phyloP scores from a whole-genome alignment of 2,797 vertebrate species.

The Gymnocypris eckloni region DNA sequence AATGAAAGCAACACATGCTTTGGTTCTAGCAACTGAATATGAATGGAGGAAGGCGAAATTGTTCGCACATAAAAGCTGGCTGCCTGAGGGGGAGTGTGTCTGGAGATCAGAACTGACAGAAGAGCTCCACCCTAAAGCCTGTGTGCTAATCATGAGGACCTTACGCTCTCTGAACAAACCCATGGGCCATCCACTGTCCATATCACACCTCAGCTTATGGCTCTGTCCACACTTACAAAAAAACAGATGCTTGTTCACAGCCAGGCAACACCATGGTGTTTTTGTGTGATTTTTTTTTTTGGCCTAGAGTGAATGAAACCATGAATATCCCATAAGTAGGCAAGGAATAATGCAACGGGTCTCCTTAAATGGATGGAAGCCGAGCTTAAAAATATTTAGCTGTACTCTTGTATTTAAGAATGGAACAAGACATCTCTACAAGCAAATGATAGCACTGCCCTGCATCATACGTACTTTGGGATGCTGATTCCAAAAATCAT shows the following conservation, averaged over 20 bases:
- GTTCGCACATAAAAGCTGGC: constrained; percentile 73
- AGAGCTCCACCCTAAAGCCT: constrained; percentile 21
- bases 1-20: constrained; percentile 72
- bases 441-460: background rate
- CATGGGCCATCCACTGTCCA: constrained; percentile 11
- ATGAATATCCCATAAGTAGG: background rate
- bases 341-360: background rate
- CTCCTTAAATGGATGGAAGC: background rate
- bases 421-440: background rate
- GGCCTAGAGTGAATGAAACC: constrained; percentile 6
- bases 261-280: background rate
- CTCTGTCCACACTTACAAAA: constrained; percentile 37
- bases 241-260: constrained; percentile 41
- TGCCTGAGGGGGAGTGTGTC: constrained; percentile 35
- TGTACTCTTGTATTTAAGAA: background rate
- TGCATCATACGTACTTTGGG: background rate
- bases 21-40: constrained; percentile 62
- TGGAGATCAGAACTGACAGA: constrained; percentile 31
- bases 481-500: background rate
- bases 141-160: constrained; percentile 19
- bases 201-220: constrained; percentile 40
- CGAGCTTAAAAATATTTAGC: background rate
- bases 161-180: constrained; percentile 8
- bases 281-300: constrained; percentile 30
- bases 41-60: constrained; percentile 62